These are phyloP conservation scores for Pteronotus mesoamericanus DNA, from an alignment of 2,797 vertebrate species.

Conservation along the genomic window DNA sequence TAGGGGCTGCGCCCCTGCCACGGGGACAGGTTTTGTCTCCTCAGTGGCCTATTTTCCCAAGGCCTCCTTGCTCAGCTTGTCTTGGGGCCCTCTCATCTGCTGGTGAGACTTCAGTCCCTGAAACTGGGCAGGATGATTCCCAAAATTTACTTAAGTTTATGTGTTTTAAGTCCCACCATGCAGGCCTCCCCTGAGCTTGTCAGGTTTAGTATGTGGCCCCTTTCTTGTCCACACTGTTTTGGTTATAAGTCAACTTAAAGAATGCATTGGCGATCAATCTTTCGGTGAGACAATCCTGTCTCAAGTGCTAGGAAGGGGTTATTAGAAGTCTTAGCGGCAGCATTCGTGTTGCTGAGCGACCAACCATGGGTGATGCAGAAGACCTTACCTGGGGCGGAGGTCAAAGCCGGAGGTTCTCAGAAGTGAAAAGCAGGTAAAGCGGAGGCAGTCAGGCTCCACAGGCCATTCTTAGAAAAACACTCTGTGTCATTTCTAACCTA, in stretches of 20 bases:
- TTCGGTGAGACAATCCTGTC: background rate
- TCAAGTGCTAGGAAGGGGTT: background rate
- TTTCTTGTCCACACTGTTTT: background rate
- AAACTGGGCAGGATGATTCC: too few relatives aligned
- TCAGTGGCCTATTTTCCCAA: too few relatives aligned
- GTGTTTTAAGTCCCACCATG: background rate
- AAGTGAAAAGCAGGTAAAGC: background rate
- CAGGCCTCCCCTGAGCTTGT: background rate
- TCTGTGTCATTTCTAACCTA: background rate
- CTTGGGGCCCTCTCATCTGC: too few relatives aligned
- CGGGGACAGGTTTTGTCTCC: too few relatives aligned
- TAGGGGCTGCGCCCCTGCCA: too few relatives aligned
- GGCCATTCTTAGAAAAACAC: background rate
- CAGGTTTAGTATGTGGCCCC: background rate
- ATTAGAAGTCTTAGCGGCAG: background rate
- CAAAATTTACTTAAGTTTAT: too few relatives aligned
- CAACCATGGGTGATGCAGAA: background rate
- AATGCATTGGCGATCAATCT: background rate
- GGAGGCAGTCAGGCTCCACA: background rate
- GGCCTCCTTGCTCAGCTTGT: too few relatives aligned
- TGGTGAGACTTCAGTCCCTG: too few relatives aligned
- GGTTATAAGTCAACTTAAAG: background rate
- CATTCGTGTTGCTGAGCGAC: background rate
- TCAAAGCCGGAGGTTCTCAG: background rate
- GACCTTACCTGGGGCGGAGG: background rate